phyloP scores from a whole-genome alignment of 2,888 invertebrate species.

The Apamea monoglypha region DNA sequence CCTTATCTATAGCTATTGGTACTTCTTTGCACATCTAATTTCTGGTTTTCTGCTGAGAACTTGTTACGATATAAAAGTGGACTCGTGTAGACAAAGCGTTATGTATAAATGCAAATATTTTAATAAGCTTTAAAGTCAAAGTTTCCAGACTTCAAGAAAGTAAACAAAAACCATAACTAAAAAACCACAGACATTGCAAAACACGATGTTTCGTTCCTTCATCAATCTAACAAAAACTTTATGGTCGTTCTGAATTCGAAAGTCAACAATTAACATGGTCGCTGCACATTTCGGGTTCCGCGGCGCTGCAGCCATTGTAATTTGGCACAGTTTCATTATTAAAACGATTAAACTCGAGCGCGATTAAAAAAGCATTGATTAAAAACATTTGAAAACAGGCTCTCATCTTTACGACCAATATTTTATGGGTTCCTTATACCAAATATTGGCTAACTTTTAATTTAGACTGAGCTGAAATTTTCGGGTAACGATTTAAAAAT shows the following conservation, averaged over 20 bases:
- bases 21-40: not conserved
- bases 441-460: constrained; percentile 19
- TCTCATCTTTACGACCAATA: constrained; percentile 33
- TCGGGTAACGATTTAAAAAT: not conserved
- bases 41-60: not conserved
- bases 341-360: constrained; percentile 57
- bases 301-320: constrained; percentile 57
- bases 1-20: not conserved
- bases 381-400: constrained; percentile 36
- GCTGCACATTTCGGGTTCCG: constrained; percentile 21
- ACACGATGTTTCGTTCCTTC: constrained; percentile 3
- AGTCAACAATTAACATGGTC: constrained; percentile 35
- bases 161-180: not conserved
- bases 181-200: not conserved
- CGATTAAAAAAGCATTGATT: constrained; percentile 52
- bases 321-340: constrained; percentile 73
- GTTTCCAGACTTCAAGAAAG: not conserved
- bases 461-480: not conserved
- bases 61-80: not conserved
- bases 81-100: not conserved
- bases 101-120: not conserved
- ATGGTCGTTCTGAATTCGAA: not conserved
- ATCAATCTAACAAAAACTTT: constrained; percentile 35
- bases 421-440: constrained; percentile 19
- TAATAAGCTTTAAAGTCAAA: not conserved